These are phyloP conservation scores for Junonia oenone DNA, from an alignment of 2,888 invertebrate species.

Conservation along the genomic window DNA sequence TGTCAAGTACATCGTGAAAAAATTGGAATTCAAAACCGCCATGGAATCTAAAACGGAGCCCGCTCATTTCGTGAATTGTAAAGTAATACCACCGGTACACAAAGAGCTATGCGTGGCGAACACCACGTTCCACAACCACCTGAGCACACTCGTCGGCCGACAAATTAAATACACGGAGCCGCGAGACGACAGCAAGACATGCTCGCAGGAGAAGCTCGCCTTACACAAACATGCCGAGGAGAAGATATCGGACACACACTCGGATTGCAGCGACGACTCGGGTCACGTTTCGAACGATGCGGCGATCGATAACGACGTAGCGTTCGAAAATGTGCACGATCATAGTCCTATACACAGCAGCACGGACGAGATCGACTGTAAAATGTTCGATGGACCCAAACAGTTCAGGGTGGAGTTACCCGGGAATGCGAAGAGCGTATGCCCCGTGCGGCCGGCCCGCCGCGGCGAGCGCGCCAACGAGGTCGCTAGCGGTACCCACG, in stretches of 20 bases:
- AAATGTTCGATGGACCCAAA: constrained; percentile 57
- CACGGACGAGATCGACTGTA: constrained; percentile 63
- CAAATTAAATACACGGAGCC: constrained; percentile 69
- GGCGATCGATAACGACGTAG: constrained; percentile 83
- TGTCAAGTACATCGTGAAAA: constrained; percentile 72
- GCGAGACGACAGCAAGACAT: constrained; percentile 61
- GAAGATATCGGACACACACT: constrained; percentile 80
- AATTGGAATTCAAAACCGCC: constrained; percentile 69
- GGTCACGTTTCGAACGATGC: constrained; percentile 91
- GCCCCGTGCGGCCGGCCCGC: constrained; percentile 70
- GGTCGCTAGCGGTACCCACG: constrained; percentile 77
- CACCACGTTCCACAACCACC: constrained; percentile 70
- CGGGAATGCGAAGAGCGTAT: constrained; percentile 61
- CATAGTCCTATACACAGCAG: constrained; percentile 42
- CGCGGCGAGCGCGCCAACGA: constrained; percentile 68
- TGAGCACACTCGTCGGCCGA: constrained; percentile 75
- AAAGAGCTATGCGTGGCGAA: constrained; percentile 72
- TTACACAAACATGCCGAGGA: constrained; percentile 65
- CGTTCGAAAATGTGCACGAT: constrained; percentile 58
- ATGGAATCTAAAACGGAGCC: constrained; percentile 62
- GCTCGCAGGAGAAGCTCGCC: constrained; percentile 58
- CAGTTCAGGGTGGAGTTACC: constrained; percentile 61
- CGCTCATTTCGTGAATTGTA: constrained; percentile 64
- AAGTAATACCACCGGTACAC: constrained; percentile 69
- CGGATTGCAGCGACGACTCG: constrained; percentile 89